Base-by-base conservation (phyloP, 2,888 invertebrate species). In the Neuroscelio doddi region DNA sequence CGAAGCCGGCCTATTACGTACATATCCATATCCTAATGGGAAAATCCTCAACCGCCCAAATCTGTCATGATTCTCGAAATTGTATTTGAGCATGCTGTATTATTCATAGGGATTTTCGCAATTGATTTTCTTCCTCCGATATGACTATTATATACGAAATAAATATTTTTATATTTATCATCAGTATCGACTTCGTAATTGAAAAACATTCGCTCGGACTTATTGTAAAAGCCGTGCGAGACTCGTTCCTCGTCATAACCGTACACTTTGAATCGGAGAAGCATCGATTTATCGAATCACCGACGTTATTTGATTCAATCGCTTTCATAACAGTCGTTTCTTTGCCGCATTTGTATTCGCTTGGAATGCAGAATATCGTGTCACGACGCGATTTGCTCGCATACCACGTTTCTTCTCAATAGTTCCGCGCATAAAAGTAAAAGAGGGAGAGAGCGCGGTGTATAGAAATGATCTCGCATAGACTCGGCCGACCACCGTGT, bases 11-110 rank as follows among this genome's bases (percentile, higher is more conserved):
- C 57, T 32, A 53, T 57, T 64, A 53, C 53, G 26, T 17, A 5
- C 38, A 32, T 47, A 63, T 58, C 58, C 58, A 38, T 58, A 42
- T 46, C 58, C 55, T 58, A 59, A 64, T 64, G 44, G 64, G 52
- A 26, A 7, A 21, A 5, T 21, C 21, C 21, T 2, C 21, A 2
- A 3, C 21, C 21, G 21, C 21, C 21, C 21, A 52, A 59, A 64
- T 58, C 58, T 59, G 58, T 58, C 30, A 58, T 55, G 58, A 64
- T 64, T 64, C 58, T 27, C 21, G 24, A 27, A 55, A 51, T 64
- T 55, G 64, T 59, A 51, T 55, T 64, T 55, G 55, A 59, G 30
- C 44, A 39, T 41, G 21, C 14, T 46, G 51, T 26, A 27, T 45
- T 56, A 58, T 56, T 56, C 49, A 45, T 58, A 44, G 41, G 58